Conservation (phyloP, 2,888 invertebrate genomes). For the Clitarchus hookeri region DNA sequence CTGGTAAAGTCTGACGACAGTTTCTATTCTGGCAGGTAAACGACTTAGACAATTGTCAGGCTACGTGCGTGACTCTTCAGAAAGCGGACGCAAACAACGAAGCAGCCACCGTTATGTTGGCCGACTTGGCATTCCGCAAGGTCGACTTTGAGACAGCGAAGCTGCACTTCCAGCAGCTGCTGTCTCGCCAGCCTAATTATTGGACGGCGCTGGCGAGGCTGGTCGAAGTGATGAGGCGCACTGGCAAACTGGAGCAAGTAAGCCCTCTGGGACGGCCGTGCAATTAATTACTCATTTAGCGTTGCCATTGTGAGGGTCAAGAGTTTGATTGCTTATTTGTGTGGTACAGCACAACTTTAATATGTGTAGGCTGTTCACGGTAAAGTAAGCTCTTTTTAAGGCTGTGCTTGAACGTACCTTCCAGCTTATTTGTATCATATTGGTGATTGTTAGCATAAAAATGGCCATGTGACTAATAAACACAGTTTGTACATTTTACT, state of each 20-base stretch:
- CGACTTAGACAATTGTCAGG: conserved; percentile 85
- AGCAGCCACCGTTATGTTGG: conserved; percentile 93
- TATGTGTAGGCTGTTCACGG: too few species aligned
- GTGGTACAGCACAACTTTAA: too few species aligned
- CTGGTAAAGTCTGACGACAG: too few species aligned
- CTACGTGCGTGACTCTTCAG: conserved; percentile 80
- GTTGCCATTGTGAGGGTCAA: too few species aligned
- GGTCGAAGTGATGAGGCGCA: conserved; percentile 63
- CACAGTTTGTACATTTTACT: too few species aligned
- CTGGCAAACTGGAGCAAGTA: conserved; percentile 3
- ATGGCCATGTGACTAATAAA: too few species aligned
- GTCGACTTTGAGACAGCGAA: conserved; percentile 92
- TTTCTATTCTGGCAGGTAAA: conserved; percentile 54
- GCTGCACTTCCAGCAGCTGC: conserved; percentile 86
- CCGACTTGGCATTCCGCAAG: conserved; percentile 90
- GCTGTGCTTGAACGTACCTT: too few species aligned
- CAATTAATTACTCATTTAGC: too few species aligned
- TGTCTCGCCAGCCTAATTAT: conserved; percentile 79
- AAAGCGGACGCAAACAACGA: conserved; percentile 88
- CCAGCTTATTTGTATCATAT: too few species aligned
- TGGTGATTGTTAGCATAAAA: too few species aligned
- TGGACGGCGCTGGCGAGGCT: conserved; percentile 90
- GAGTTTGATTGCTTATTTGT: too few species aligned
- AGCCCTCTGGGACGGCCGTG: background rate
- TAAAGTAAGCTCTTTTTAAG: too few species aligned